These are phyloP conservation scores for Platynereis dumerilii DNA, from an alignment of 2,888 invertebrate genomes.

Conservation along the genomic window DNA sequence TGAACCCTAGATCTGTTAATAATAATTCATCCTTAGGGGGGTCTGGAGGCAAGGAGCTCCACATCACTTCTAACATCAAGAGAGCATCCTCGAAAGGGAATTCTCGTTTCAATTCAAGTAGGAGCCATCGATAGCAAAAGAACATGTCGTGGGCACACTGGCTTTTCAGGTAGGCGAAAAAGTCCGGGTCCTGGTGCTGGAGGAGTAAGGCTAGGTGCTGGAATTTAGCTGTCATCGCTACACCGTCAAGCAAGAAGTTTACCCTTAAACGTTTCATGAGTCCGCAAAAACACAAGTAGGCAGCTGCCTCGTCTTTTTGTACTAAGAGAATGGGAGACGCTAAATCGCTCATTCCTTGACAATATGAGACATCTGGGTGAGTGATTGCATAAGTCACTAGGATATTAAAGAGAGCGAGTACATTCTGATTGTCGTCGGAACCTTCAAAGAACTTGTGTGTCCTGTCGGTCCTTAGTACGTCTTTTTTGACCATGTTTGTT, in stretches of 20 bases:
- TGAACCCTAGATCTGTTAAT: slow-evolving; percentile 41
- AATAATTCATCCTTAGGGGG: slow-evolving; percentile 38
- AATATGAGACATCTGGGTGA: slow-evolving; percentile 94
- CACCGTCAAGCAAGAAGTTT: slow-evolving; percentile 86
- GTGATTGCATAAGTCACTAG: slow-evolving; percentile 94
- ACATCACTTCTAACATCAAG: slow-evolving; percentile 92
- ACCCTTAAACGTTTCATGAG: slow-evolving; percentile 87
- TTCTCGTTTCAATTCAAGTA: slow-evolving; percentile 96
- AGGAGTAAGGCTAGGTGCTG: slow-evolving; percentile 87
- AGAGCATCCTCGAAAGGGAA: slow-evolving; percentile 96
- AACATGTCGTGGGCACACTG: slow-evolving; percentile 90
- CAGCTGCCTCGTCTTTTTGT: slow-evolving; percentile 95
- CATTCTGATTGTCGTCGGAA: slow-evolving; percentile 94
- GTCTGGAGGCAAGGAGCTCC: slow-evolving; percentile 87
- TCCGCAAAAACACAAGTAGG: slow-evolving; percentile 95
- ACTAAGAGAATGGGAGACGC: slow-evolving; percentile 93
- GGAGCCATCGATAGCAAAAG: slow-evolving; percentile 95
- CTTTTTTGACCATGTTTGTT: slow-evolving; percentile 94
- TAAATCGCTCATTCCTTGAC: slow-evolving; percentile 96
- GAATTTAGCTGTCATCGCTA: slow-evolving; percentile 93
- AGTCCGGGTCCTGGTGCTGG: slow-evolving; percentile 90
- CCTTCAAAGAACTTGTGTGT: slow-evolving; percentile 85
- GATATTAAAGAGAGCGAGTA: slow-evolving; percentile 90
- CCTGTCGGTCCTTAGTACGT: slow-evolving; percentile 92
- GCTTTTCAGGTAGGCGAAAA: slow-evolving; percentile 86